Conservation (phyloP, 2,888 invertebrate species). For the Leptinotarsa juncta region DNA sequence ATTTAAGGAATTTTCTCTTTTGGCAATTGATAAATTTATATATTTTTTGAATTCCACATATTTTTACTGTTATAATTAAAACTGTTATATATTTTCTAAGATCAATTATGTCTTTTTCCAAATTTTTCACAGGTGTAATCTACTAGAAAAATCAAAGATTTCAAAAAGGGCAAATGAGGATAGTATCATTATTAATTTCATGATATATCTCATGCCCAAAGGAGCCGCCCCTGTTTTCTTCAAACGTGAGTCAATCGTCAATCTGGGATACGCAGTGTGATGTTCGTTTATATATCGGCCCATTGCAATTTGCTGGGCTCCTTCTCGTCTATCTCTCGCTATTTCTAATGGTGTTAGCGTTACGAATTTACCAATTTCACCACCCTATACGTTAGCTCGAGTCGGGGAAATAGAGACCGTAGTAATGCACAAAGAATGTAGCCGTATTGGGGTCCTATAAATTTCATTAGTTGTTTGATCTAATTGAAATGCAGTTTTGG, state of each 20-base stretch:
- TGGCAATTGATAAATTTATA: too few species aligned
- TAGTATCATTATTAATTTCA: too few species aligned
- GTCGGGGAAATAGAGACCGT: constrained; percentile 55
- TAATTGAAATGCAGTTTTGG: constrained; percentile 63
- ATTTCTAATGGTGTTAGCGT: constrained; percentile 66
- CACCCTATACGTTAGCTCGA: constrained; percentile 64
- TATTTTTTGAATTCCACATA: too few species aligned
- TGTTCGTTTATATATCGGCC: constrained; percentile 64
- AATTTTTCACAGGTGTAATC: too few species aligned
- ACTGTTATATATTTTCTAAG: too few species aligned
- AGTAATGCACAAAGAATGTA: constrained; percentile 65
- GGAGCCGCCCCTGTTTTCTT: constrained; percentile 30
- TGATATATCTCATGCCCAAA: neutral
- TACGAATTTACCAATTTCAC: constrained; percentile 68
- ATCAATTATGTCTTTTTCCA: too few species aligned
- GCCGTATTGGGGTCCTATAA: constrained; percentile 55
- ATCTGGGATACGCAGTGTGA: constrained; percentile 67
- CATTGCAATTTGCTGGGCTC: constrained; percentile 63
- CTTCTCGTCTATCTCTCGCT: constrained; percentile 36
- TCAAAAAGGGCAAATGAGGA: too few species aligned
- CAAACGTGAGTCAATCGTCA: constrained; percentile 65
- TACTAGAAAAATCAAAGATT: too few species aligned
- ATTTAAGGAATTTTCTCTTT: too few species aligned
- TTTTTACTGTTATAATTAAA: too few species aligned
- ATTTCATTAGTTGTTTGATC: constrained; percentile 64